A percentile compares a stretch with the other conserved stretches of the same genome.
Evolutionary conservation across 2,797 vertebrate genomes (phyloP).

Genomic region (Pseudochirops corinnae): DNA sequence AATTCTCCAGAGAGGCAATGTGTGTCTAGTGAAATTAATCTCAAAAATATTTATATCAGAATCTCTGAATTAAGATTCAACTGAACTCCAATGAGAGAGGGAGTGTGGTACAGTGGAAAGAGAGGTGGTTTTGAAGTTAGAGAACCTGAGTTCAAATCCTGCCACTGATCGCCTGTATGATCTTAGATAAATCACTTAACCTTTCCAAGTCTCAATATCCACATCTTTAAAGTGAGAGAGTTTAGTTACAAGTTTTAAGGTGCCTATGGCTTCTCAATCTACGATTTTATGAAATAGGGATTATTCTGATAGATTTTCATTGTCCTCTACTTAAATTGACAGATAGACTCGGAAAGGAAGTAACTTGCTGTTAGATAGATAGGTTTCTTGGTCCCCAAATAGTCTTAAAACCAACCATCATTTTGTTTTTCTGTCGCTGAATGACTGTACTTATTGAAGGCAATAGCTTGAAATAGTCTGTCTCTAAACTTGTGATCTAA

Average conservation of each 20-base stretch:
- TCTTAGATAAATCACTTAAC: neutral
- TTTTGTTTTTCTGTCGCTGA: conserved; percentile 65
- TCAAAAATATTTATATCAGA: neutral
- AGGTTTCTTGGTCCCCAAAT: conserved; percentile 35
- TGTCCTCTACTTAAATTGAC: conserved; percentile 13
- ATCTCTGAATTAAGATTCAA: neutral
- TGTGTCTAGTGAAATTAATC: neutral
- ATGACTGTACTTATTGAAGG: conserved; percentile 64
- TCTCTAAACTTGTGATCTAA: conserved; percentile 75
- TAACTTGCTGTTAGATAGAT: conserved; percentile 38
- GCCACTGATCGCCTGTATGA: neutral
- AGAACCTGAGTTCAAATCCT: neutral
- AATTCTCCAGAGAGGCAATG: neutral
- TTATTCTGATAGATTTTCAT: conserved; percentile 1
- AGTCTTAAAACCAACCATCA: conserved; percentile 62
- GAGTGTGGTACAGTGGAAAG: neutral
- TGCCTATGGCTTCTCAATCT: neutral
- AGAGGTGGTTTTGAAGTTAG: neutral
- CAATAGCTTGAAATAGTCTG: conserved; percentile 60
- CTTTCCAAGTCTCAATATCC: neutral
- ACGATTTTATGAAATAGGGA: neutral
- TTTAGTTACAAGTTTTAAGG: neutral
- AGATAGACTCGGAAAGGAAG: neutral
- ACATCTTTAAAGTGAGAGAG: neutral
- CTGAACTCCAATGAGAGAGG: neutral